phyloP scores from a whole-genome alignment of 2,797 vertebrate species.

The Chiropotes sagulatus region DNA sequence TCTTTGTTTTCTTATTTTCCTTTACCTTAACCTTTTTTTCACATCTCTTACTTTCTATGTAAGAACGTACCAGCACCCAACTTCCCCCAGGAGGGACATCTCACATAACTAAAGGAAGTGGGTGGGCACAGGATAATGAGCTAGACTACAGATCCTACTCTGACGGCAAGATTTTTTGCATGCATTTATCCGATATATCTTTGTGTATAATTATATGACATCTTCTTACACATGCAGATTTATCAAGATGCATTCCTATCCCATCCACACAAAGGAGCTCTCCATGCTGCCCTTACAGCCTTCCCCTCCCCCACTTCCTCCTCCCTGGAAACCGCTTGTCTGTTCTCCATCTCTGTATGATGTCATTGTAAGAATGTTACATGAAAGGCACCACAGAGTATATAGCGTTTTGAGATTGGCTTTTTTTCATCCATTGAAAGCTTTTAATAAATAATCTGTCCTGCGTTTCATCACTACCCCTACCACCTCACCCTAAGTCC shows the following conservation, averaged over 20 bases:
- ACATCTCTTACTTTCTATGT: neutral
- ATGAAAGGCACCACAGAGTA: neutral
- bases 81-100: neutral
- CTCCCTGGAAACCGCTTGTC: neutral
- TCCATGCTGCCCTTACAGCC: neutral
- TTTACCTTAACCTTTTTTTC: neutral
- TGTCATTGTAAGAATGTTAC: neutral
- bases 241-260: neutral
- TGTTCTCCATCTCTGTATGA: neutral
- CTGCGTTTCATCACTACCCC: neutral
- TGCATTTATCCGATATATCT: neutral
- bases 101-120: neutral
- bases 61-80: neutral
- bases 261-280: neutral
- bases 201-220: neutral
- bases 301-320: neutral
- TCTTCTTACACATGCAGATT: neutral
- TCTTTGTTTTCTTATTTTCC: neutral
- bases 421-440: neutral
- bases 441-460: neutral
- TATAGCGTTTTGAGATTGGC: neutral
- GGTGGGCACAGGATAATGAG: rapidly evolving
- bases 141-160: neutral
- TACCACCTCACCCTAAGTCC: neutral
- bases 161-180: rapidly evolving